Evolutionary conservation across 2,888 invertebrate species (phyloP), one percentile per base, ranked within the genome.

Genomic region (Crepidodera aurea): DNA sequence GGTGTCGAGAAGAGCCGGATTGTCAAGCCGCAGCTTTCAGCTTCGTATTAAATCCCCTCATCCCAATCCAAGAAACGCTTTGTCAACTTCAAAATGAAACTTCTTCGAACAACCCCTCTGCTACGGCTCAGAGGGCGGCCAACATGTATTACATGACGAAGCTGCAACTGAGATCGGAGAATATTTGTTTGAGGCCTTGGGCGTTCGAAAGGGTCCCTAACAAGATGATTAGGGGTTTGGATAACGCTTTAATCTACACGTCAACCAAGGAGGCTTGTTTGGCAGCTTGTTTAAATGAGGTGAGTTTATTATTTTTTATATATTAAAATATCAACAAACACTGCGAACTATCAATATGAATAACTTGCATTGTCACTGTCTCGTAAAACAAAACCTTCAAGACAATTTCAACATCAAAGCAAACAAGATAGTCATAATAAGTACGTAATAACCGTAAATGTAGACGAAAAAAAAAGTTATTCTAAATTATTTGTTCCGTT

Each of bases 111-210:
- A 94, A 95, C 80, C 95, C 95, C 0, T 89, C 91, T 71, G 93
- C 93, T 7, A 86, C 88, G 54, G 92, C 95, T 1, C 90, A 90
- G 81, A 85, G 92, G 61, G 90, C 94, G 16, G 93, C 93, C 75
- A 95, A 94, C 81, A 92, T 94, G 84, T 96, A 96, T 82, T 96
- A 96, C 85, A 94, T 96, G 94, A 93, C 94, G 75, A 96, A 96
- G 82, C 84, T 96, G 74, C 91, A 92, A 83, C 87, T 96, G 73
- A 84, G 94, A 80, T 93, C 94, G 70, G 96, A 96, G 79, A 94
- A 94, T 79, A 92, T 96, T 3, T 96, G 96, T 78, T 84, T 92
- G 70, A 86, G 96, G 65, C 94, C 95, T 29, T 96, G 96, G 96
- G 87, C 94, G 37, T 96, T 96, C 81, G 96, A 96, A 81, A 85